Base-by-base conservation (phyloP, 2,113 vertebrate genomes). In the Electrona antarctica region DNA sequence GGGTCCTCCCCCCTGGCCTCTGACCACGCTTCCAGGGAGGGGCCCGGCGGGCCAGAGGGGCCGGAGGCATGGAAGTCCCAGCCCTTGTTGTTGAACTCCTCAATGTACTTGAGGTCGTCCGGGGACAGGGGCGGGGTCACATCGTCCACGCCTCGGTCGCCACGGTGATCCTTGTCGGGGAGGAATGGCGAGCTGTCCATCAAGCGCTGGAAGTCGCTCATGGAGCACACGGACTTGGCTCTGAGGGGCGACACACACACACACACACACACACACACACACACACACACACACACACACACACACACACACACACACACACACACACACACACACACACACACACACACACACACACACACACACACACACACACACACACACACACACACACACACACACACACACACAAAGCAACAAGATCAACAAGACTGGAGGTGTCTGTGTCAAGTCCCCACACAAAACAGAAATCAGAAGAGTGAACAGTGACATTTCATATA, bases 161-260 rank as follows among this genome's bases (percentile, higher is more conserved):
- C 88, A 1, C 90, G 92, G 45, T 91, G 90, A 70, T 86, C 93
- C 85, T 97, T 98, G 85, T 97, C 96, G 0, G 98, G 97, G 72
- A 99, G 94, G 89, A 98, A 99, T 1, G 98, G 98, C 73, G 97
- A 99, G 85, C 96, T 95, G 75, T 99, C 97, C 97, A 99, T 99
- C 80, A 99, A 77, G 60, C 96, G 94, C 84, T 98, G 96, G 92
- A 99, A 99, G 88, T 99, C 98, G 0, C 96, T 98, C 97, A 99
- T 99, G 85, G 97, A 99, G 78, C 97, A 98, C 71, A 98, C 96
- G 0, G 98, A 99, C 90, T 98, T 96, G 0, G 96, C 97, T 92
- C 98, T 99, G 87, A 28, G 79, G 46, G 6, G 62, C 13, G 21
- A 1, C 21, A 21, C 21, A 21, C 21, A 2, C 21, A 55, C n/a